A percentile compares a stretch with the other conserved stretches of the same genome.
phyloP scores from a whole-genome alignment of 2,113 vertebrate genomes.

The Labeo rohita region DNA sequence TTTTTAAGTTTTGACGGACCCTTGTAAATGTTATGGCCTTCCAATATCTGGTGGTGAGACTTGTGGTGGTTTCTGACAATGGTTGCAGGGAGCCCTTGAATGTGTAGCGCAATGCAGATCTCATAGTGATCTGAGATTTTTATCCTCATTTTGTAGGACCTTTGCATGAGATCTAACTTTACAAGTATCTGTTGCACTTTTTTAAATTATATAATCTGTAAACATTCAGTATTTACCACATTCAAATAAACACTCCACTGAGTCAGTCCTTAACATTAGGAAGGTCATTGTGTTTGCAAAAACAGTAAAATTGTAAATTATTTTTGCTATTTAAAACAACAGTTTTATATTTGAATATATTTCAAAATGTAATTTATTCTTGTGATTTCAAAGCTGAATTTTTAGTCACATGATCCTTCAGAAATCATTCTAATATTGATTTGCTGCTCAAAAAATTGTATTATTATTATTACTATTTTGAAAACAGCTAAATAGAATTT shows the following conservation, averaged over 20 bases:
- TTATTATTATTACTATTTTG: too few relatives aligned
- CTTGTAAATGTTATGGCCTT: slow-evolving; percentile 30
- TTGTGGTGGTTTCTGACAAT: slow-evolving; percentile 18
- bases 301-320: too few relatives aligned
- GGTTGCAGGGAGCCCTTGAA: neutral
- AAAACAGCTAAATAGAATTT: too few relatives aligned
- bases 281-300: neutral
- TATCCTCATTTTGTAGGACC: neutral
- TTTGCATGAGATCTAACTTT: neutral
- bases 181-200: neutral
- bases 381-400: too few relatives aligned
- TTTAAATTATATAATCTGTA: neutral
- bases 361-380: too few relatives aligned
- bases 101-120: neutral
- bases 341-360: too few relatives aligned
- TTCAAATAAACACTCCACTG: neutral
- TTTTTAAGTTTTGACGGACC: slow-evolving; percentile 19
- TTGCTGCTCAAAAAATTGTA: too few relatives aligned
- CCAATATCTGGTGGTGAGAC: slow-evolving; percentile 1
- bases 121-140: neutral
- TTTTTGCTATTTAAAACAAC: too few relatives aligned
- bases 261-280: neutral
- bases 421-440: too few relatives aligned
- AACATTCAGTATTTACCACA: neutral
- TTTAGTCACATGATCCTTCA: too few relatives aligned